These are phyloP conservation scores for Candidula unifasciata DNA, from an alignment of 2,888 invertebrate genomes.

Conservation along the genomic window DNA sequence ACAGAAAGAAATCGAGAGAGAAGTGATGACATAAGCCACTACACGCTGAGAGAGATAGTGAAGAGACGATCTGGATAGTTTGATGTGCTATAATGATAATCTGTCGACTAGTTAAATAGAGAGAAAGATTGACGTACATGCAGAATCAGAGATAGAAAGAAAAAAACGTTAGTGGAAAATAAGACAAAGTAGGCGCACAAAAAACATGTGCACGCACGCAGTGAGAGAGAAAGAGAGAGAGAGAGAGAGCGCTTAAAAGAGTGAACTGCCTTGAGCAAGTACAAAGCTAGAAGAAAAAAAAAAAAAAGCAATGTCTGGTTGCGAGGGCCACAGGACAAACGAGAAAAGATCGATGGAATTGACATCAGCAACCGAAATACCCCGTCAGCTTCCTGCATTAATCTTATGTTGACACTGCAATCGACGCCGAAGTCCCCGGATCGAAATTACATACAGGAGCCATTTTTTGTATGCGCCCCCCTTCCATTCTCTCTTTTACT, in stretches of 20 bases:
- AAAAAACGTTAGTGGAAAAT: background rate
- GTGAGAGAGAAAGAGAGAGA: no score
- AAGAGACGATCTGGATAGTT: no score
- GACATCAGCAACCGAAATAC: slow-evolving; percentile 44
- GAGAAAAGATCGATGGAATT: slow-evolving; percentile 29
- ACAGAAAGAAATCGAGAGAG: no score
- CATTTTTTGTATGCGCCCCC: background rate
- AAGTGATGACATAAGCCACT: no score
- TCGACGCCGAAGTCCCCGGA: background rate
- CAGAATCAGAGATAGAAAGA: background rate
- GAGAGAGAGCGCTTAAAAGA: no score
- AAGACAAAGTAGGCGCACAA: no score
- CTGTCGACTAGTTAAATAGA: no score
- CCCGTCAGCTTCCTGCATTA: background rate
- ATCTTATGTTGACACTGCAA: background rate
- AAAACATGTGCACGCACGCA: no score
- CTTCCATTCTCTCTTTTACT: background rate
- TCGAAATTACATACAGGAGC: background rate
- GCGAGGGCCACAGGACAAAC: background rate
- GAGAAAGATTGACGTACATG: background rate
- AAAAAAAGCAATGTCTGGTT: background rate
- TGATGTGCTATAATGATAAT: no score
- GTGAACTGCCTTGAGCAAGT: background rate
- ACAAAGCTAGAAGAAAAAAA: background rate
- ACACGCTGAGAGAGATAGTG: no score